Base-by-base conservation (phyloP, 2,113 vertebrate genomes). In the Poeciliopsis occidentalis region DNA sequence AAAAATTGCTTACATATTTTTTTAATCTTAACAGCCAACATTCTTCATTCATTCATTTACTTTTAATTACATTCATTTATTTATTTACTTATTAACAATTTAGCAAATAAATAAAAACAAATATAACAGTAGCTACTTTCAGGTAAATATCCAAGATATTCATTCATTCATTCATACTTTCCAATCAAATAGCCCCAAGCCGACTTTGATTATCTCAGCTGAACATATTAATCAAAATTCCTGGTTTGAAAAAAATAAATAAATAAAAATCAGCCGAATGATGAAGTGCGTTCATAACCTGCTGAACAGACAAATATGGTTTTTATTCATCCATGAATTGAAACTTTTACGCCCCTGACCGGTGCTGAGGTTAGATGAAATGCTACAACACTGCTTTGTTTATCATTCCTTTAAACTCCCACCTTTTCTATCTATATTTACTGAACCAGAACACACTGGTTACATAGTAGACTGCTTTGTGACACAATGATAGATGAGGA, bases 401-500 rank as follows among this genome's bases (percentile, higher is more conserved):
- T 41, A 69, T 32, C 30, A 29, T 22, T 71, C 47, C 39, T 44
- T 72, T 72, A 34, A 69, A 60, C 17, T 24, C 51, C 12, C 4
- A 34, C 57, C 72, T 68, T 75, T 57, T 34, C 60, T 44, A 13
- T 27, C 29, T 78, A 34, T 15, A 62, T 51, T 41, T 67, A 71
- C 44, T 78, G 68, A 80, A 78, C 76, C 61, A 2, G 24, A 75
- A 63, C 69, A 76, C 73, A 60, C 64, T 44, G 34, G 27, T 61
- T 63, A 57, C 37, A 68, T 47, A 57, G 60, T 74, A 80, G 60
- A 64, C 71, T 66, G 31, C 51, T 12, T 54, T 26, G 31, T 12
- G 32, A 77, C 60, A 82, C 41, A 39, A 64, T 71, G 64, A 86
- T 54, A 68, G 67, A 85, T 83, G 85, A 77, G 73, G 60, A 73